These are phyloP conservation scores for Gopherus flavomarginatus DNA, from an alignment of 2,113 vertebrate species.

Conservation along the genomic window DNA sequence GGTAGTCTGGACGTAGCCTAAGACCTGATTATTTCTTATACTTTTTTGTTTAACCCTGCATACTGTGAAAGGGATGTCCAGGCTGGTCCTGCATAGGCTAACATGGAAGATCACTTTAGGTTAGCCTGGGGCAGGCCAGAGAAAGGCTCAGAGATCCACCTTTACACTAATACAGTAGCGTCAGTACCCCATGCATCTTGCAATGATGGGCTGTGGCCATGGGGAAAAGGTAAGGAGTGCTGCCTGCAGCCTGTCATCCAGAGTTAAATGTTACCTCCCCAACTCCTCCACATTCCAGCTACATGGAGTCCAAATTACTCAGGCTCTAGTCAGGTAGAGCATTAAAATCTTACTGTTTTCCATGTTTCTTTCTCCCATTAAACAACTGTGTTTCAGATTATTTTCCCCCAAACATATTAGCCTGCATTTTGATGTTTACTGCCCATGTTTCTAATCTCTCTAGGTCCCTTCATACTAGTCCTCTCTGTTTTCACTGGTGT, in stretches of 20 bases:
- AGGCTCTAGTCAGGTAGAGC: fast-evolving
- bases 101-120: background rate
- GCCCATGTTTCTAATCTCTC: background rate
- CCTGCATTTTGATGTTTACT: background rate
- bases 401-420: background rate
- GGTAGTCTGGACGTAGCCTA: too few species aligned
- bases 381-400: background rate
- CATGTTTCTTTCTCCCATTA: background rate
- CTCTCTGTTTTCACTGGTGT: background rate
- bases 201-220: background rate
- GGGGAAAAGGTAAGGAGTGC: background rate
- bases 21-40: background rate
- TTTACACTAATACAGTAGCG: background rate
- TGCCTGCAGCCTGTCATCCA: background rate
- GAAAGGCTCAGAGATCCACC: background rate
- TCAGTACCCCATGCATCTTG: background rate
- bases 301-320: fast-evolving
- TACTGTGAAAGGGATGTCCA: fast-evolving
- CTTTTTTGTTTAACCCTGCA: background rate
- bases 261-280: fast-evolving
- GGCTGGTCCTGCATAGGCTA: fast-evolving
- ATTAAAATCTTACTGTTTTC: too few species aligned
- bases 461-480: background rate
- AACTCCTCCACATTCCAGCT: background rate
- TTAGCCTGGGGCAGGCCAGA: background rate